These are phyloP conservation scores for Xanthorhoe designata DNA, from an alignment of 2,888 invertebrate species.

Conservation along the genomic window DNA sequence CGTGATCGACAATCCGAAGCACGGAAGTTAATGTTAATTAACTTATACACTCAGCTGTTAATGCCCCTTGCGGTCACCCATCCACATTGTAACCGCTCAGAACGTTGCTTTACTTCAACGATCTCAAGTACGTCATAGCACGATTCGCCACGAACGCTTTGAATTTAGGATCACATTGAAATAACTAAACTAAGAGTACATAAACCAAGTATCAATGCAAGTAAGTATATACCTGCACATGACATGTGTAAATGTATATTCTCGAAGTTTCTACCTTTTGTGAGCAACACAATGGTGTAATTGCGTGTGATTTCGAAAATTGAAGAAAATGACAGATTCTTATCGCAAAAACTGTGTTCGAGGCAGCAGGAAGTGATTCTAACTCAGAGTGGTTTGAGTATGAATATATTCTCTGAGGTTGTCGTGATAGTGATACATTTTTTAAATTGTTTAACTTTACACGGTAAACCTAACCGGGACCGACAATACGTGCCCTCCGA, in stretches of 20 bases:
- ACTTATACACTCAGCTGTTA: too few species aligned
- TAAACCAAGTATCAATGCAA: background rate
- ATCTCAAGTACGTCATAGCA: too few species aligned
- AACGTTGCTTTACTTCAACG: too few species aligned
- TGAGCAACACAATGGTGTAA: conserved; percentile 34
- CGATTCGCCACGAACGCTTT: too few species aligned
- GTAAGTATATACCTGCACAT: conserved; percentile 1
- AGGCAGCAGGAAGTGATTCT: conserved; percentile 20
- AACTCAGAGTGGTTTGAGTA: background rate
- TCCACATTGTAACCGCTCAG: too few species aligned
- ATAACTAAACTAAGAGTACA: background rate
- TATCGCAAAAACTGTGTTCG: conserved; percentile 37
- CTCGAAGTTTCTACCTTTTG: conserved; percentile 32
- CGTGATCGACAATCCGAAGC: too few species aligned
- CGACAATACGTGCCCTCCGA: too few species aligned
- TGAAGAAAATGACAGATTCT: conserved; percentile 45
- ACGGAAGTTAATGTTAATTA: too few species aligned
- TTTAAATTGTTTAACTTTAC: too few species aligned
- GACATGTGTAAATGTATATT: conserved; percentile 10
- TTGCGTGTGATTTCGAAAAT: conserved; percentile 37
- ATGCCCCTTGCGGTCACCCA: too few species aligned
- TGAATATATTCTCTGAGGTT: background rate
- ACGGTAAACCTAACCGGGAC: too few species aligned
- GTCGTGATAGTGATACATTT: too few species aligned
- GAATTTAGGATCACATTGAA: background rate